Evolutionary conservation across 2,888 invertebrate genomes (phyloP).

Genomic region (Pollenia griseotomentosa): DNA sequence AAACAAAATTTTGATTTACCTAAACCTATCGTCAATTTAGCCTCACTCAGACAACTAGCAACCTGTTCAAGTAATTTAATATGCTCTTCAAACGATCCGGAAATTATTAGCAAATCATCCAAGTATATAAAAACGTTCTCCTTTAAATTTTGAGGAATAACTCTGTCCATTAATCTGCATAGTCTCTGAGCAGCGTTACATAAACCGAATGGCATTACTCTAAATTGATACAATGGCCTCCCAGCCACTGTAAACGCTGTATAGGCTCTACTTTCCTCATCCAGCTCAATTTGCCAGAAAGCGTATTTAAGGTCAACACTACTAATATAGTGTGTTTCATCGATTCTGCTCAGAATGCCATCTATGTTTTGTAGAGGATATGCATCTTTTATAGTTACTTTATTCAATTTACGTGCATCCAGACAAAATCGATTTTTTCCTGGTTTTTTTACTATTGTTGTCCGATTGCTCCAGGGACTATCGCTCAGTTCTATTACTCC

Average conservation of each 20-base stretch:
- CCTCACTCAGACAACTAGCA: no score
- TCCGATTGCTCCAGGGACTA: neutral
- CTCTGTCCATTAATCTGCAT: neutral
- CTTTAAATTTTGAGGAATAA: neutral
- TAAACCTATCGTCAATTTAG: no score
- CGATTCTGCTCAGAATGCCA: neutral
- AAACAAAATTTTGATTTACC: neutral
- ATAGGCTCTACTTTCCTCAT: constrained; percentile 48
- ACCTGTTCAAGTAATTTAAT: no score
- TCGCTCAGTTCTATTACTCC: neutral
- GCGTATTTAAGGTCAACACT: constrained; percentile 60
- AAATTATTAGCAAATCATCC: neutral
- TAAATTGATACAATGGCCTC: neutral
- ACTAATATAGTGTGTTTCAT: constrained; percentile 24
- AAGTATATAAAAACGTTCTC: neutral
- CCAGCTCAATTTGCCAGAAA: constrained; percentile 42
- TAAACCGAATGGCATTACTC: neutral
- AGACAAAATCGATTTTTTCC: neutral
- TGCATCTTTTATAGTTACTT: neutral
- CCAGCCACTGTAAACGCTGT: constrained; percentile 7
- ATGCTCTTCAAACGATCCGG: neutral
- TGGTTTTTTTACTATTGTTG: neutral
- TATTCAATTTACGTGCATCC: neutral
- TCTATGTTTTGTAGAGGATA: neutral
- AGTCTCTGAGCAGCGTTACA: neutral